Base-by-base conservation (phyloP, 2,888 invertebrate species). In the Proisotoma minuta region DNA sequence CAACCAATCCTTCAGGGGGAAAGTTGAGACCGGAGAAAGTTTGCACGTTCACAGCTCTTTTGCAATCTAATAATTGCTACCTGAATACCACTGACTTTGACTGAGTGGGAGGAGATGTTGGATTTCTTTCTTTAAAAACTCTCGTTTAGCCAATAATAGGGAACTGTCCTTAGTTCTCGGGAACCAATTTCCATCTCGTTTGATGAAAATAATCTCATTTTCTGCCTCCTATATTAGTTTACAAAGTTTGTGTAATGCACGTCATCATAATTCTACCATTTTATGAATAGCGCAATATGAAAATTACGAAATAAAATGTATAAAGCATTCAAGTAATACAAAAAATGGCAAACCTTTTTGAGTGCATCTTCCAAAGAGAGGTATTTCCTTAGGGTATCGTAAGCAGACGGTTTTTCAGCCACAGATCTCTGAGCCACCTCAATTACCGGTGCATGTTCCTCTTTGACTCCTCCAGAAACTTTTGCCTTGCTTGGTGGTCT, bases 331-430 rank as follows among this genome's bases (percentile, higher is more conserved):
- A 8, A 47, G 47, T 18, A 18, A 18, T 18, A 47, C 5, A 47
- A 47, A 49, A 20, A 49, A 22, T 43, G 10, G n/a, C 56, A 29
- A 58, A 73, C 73, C 73, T 73, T 73, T 63, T 71, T 70, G 43
- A 73, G 59, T 40, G 71, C 70, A 60, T 73, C 73, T 59, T 73
- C 73, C 39, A 73, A 61, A 23, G 70, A 65, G 28, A 73, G 57
- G 48, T 70, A 70, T 57, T 71, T 69, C 43, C 73, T 57, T 23
- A 73, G 66, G 43, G 65, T 72, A 61, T 73, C 73, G 62, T 72
- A 72, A 8, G 73, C 69, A n/a, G 71, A 72, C 5, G 69, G 70
- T 59, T 72, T 73, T 60, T 70, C 69, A 43, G 62, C 68, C 34
- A 63, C 64, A 22, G 62, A 59, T 49, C 68, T 54, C 39, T 64